phyloP scores from a whole-genome alignment of 2,888 invertebrate genomes.

The Drosophila flavopinicola region DNA sequence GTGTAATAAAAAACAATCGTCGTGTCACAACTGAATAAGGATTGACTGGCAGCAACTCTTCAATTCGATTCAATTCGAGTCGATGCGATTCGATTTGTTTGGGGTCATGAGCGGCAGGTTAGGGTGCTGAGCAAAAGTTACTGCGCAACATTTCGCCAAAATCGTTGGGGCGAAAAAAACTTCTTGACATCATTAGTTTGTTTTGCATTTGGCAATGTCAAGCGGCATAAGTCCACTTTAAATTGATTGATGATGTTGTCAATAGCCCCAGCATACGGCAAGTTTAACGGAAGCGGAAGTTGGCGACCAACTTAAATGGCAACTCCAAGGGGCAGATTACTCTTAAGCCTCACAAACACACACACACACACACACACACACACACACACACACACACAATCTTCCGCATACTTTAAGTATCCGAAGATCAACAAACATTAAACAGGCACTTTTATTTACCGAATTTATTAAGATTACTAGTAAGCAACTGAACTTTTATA shows the following conservation, averaged over 20 bases:
- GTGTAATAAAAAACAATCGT: conserved; percentile 12
- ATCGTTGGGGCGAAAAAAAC: conserved; percentile 19
- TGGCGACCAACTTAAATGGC: conserved; percentile 34
- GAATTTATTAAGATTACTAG: conserved; percentile 1
- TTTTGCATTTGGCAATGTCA: conserved; percentile 60
- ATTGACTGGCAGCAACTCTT: conserved; percentile 12
- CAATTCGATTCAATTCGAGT: background rate
- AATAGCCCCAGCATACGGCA: conserved; percentile 24
- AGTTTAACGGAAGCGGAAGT: conserved; percentile 29
- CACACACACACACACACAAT: conserved; percentile 1
- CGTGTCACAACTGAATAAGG: conserved; percentile 12
- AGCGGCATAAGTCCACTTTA: conserved; percentile 59
- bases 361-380: background rate
- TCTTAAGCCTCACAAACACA: background rate
- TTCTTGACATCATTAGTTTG: conserved; percentile 66
- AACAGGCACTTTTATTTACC: conserved; percentile 30
- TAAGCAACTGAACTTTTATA: no score
- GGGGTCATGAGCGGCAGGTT: background rate
- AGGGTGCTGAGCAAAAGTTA: conserved; percentile 7
- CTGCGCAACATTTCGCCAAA: conserved; percentile 22
- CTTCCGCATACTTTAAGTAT: conserved; percentile 9
- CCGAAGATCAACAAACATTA: conserved; percentile 9
- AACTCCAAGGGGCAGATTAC: conserved; percentile 10
- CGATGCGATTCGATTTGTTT: background rate
- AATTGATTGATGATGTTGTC: conserved; percentile 70